Evolutionary conservation across 2,888 invertebrate species (phyloP), one percentile per base, ranked within the genome.

Genomic region (Dynastes grantii): DNA sequence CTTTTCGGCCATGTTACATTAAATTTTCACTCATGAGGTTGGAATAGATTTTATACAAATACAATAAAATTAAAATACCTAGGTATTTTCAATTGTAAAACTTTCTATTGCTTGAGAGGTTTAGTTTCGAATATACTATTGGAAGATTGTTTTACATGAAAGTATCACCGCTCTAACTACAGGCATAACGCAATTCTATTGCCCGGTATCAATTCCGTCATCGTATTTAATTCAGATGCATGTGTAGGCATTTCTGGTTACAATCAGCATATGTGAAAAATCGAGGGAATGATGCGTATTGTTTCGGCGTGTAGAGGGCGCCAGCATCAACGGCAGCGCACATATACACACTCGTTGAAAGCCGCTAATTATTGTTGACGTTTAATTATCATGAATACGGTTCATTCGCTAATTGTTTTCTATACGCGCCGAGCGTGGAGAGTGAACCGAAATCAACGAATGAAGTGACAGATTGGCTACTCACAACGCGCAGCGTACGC

Each of bases 351-450:
- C 75, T 77, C 79, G 77, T 75, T 78, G 81, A 80, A 68, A 67
- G 79, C 65, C 79, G 78, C 76, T 81, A 81, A 81, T 81, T 79
- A 81, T 80, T 80, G 81, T 80, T 81, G 81, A 80, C 81, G 79
- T 80, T 81, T 81, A 80, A 81, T 81, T 81, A 81, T 79, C 79
- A 79, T 79, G 81, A 79, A 79, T 81, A 80, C 78, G 80, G 80
- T 79, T 76, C 64, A 79, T 71, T 80, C 81, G 76, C 79, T 81
- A 81, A 81, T 81, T 81, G 81, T 81, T 81, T 81, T 81, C 81
- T 81, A 76, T 79, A 76, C 77, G 61, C 77, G 79, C 79, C 76
- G 78, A 76, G 16, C 22, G 65, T 13, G 65, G 65, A 40, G 51
- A 49, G 81, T 58, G 22, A 22, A 76, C 49, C 77, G 80, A 80